phyloP scores from a whole-genome alignment of 2,113 vertebrate species.

The Felis chaus region DNA sequence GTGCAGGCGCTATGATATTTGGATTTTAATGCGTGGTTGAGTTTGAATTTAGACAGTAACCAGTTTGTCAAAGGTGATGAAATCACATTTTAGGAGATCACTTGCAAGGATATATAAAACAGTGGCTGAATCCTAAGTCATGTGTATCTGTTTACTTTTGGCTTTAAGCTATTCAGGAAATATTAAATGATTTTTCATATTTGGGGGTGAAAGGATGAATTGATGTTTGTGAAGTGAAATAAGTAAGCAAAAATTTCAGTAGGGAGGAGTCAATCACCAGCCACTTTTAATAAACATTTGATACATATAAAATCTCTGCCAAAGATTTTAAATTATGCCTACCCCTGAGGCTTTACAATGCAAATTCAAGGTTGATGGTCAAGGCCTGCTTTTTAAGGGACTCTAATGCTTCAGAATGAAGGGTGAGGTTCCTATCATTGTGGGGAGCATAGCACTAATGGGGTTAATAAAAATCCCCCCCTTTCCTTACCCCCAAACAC shows the following conservation, averaged over 20 bases:
- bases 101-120: background rate
- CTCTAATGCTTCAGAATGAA: background rate
- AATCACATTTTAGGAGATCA: background rate
- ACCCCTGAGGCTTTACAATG: background rate
- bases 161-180: background rate
- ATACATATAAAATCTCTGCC: too few species aligned
- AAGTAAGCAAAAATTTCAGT: background rate
- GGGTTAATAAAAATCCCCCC: background rate
- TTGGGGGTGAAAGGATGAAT: background rate
- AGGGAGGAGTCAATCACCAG: background rate
- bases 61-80: background rate
- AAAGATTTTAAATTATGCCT: background rate
- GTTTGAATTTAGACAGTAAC: background rate
- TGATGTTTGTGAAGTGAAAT: background rate
- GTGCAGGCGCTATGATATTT: too few species aligned
- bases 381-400: background rate
- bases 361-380: background rate
- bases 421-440: background rate
- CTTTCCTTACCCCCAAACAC: background rate
- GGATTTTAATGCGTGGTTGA: background rate
- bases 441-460: background rate
- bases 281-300: background rate
- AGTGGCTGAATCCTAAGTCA: background rate
- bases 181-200: background rate
- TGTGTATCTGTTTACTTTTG: background rate